Conservation (phyloP, 2,113 vertebrate species). For the Lichenostomus cassidix region DNA sequence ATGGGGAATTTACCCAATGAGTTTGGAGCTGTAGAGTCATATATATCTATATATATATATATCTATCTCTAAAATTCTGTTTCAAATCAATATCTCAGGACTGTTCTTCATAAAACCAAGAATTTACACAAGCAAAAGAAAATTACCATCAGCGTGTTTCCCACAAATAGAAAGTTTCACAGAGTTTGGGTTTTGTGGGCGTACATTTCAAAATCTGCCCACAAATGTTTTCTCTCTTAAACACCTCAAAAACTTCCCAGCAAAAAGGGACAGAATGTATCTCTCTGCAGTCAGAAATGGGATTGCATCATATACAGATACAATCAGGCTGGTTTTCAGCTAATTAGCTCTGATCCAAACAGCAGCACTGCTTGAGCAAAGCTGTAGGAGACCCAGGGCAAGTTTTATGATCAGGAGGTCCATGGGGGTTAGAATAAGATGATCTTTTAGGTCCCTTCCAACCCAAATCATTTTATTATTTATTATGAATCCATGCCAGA, state of each 20-base stretch:
- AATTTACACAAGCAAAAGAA: neutral
- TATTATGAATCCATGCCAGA: neutral
- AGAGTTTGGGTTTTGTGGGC: neutral
- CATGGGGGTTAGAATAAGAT: neutral
- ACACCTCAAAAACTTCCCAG: constrained; percentile 1
- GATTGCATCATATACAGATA: neutral
- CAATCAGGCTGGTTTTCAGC: neutral
- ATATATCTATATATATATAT: no score
- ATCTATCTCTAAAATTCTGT: neutral
- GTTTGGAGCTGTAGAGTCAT: neutral
- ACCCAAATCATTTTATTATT: neutral
- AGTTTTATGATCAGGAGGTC: neutral
- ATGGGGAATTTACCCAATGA: neutral
- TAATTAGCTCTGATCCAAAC: neutral
- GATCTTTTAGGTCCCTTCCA: neutral
- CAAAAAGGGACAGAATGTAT: neutral
- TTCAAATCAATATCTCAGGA: neutral
- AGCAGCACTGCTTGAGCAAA: neutral
- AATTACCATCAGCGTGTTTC: neutral
- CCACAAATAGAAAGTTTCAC: neutral
- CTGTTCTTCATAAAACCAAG: neutral
- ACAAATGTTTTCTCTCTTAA: constrained; percentile 33
- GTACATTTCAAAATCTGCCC: constrained; percentile 2
- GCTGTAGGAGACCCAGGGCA: neutral
- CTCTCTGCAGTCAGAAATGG: constrained; percentile 1